A percentile compares a stretch with the other conserved stretches of the same genome.
Evolutionary conservation across 2,888 invertebrate genomes (phyloP).

Genomic region (Chalcosyrphus nemorum): DNA sequence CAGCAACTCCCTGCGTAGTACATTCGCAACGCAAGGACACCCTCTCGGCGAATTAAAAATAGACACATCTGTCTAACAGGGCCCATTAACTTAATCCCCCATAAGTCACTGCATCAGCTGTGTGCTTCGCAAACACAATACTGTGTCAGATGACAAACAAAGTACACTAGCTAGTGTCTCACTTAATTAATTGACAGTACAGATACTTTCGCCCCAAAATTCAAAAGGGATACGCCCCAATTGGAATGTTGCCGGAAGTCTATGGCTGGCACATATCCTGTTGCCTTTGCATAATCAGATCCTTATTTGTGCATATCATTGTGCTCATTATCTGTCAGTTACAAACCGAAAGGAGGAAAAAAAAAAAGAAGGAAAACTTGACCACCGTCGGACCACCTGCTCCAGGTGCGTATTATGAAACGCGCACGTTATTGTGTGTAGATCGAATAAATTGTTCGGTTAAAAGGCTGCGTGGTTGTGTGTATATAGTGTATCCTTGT

Average conservation of each 20-base stretch:
- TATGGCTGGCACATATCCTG: slow-evolving; percentile 64
- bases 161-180: slow-evolving; percentile 34
- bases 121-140: no score
- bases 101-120: slow-evolving; percentile 45
- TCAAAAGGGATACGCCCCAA: slow-evolving; percentile 5
- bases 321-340: slow-evolving; percentile 54
- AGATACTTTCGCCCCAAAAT: background rate
- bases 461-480: slow-evolving; percentile 18
- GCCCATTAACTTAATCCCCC: slow-evolving; percentile 35
- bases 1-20: background rate
- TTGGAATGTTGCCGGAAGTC: slow-evolving; percentile 50
- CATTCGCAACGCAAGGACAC: slow-evolving; percentile 46
- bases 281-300: slow-evolving; percentile 63
- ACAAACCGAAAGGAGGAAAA: no score
- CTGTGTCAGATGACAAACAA: slow-evolving; percentile 41
- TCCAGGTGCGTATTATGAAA: slow-evolving; percentile 71
- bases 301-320: slow-evolving; percentile 69
- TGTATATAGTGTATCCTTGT: slow-evolving; percentile 1
- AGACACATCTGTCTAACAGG: slow-evolving; percentile 46
- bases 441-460: slow-evolving; percentile 46
- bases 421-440: slow-evolving; percentile 18
- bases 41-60: slow-evolving; percentile 20
- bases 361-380: no score
- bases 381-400: slow-evolving; percentile 68
- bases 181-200: slow-evolving; percentile 38